These are phyloP conservation scores for Galbula dea DNA, from an alignment of 2,113 vertebrate species.

Conservation along the genomic window DNA sequence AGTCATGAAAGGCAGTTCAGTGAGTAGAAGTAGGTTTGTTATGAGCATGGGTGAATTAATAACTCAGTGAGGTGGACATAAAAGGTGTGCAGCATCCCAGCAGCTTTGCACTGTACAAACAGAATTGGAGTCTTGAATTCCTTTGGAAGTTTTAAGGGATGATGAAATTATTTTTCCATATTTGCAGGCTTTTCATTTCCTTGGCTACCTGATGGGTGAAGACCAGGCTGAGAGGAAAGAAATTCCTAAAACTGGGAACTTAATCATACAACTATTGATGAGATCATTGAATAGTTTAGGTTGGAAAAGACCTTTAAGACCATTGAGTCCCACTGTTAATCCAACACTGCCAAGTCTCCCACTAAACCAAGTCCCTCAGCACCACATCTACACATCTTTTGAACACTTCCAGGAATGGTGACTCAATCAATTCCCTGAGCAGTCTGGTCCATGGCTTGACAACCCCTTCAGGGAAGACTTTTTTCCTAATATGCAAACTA, in stretches of 20 bases:
- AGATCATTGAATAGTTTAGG: too few relatives aligned
- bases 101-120: neutral
- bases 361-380: too few relatives aligned
- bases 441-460: too few relatives aligned
- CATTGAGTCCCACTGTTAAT: too few relatives aligned
- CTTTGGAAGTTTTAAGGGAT: neutral
- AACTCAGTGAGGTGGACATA: neutral
- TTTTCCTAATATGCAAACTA: too few relatives aligned
- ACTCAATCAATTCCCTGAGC: too few relatives aligned
- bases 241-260: neutral
- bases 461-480: too few relatives aligned
- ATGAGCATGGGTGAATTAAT: neutral
- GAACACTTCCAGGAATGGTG: too few relatives aligned
- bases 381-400: too few relatives aligned
- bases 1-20: fast-evolving
- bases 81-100: neutral
- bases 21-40: neutral
- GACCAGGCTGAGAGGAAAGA: neutral
- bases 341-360: too few relatives aligned
- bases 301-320: too few relatives aligned
- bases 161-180: neutral
- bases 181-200: neutral
- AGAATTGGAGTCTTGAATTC: neutral
- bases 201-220: neutral
- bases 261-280: neutral